phyloP scores from a whole-genome alignment of 2,113 vertebrate species.

The Cichladusa arquata region DNA sequence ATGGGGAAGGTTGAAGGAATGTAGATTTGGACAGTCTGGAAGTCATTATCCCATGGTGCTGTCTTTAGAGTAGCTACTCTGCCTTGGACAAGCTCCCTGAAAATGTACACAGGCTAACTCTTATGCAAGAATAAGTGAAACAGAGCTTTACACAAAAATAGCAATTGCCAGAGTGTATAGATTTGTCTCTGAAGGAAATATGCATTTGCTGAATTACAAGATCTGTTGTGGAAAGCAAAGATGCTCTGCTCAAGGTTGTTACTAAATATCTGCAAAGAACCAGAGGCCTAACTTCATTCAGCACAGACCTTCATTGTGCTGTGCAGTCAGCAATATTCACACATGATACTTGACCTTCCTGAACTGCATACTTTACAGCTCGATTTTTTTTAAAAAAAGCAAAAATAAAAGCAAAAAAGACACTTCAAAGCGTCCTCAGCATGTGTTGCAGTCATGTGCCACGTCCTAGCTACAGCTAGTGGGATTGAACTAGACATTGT shows the following conservation, averaged over 20 bases:
- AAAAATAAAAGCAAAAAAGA: neutral
- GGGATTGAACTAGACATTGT: neutral
- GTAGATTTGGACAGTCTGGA: conserved; percentile 39
- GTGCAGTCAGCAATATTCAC: neutral
- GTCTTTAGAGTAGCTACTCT: neutral
- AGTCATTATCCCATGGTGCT: conserved; percentile 14
- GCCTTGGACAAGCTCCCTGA: neutral
- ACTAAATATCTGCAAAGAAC: neutral
- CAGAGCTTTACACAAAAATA: neutral
- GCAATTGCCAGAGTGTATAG: neutral
- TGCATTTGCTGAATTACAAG: neutral
- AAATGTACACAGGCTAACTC: neutral
- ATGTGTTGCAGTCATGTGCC: neutral
- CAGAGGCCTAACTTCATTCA: neutral
- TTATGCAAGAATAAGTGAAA: neutral
- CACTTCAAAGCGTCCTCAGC: conserved; percentile 7
- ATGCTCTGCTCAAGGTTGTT: neutral
- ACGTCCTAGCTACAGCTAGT: neutral
- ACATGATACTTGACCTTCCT: neutral
- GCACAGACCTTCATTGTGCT: neutral
- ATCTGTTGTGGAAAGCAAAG: neutral
- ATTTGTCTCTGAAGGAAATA: neutral
- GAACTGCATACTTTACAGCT: neutral
- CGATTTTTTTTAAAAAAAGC: neutral
- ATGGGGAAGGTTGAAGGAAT: conserved; percentile 39